phyloP scores from a whole-genome alignment of 2,888 invertebrate species.

The Lasioglossum malachurum region DNA sequence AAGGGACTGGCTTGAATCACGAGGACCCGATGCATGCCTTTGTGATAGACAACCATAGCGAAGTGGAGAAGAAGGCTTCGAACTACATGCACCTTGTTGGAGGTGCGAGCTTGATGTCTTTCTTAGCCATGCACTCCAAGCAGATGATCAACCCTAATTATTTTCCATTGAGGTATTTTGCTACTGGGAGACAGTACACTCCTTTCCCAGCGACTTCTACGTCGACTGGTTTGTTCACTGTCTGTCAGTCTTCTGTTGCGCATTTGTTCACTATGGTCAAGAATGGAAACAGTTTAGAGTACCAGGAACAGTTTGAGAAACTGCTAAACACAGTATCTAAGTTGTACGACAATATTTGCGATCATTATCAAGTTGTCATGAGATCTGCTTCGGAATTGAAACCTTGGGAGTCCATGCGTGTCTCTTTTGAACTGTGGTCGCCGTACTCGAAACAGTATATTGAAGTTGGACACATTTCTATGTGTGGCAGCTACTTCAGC shows the following conservation, averaged over 20 bases:
- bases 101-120: constrained; percentile 90
- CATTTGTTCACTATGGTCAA: constrained; percentile 88
- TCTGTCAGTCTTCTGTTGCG: constrained; percentile 89
- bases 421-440: constrained; percentile 92
- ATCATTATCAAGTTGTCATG: constrained; percentile 89
- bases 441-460: constrained; percentile 87
- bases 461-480: constrained; percentile 91
- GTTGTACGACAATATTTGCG: constrained; percentile 88
- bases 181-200: constrained; percentile 90
- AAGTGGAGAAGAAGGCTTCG: constrained; percentile 86
- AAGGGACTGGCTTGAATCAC: constrained; percentile 89
- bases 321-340: constrained; percentile 86
- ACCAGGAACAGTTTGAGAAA: constrained; percentile 87
- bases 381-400: constrained; percentile 88
- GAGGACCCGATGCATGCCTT: constrained; percentile 87
- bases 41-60: constrained; percentile 87
- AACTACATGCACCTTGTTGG: constrained; percentile 91
- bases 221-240: constrained; percentile 87
- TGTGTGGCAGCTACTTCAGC: constrained; percentile 91
- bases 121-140: constrained; percentile 91
- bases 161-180: constrained; percentile 90
- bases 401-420: constrained; percentile 89
- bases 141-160: constrained; percentile 87
- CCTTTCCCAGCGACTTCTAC: constrained; percentile 84
- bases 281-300: constrained; percentile 84